Evolutionary conservation across 92 coral and sea anemone genomes (phyloP), one percentile per base, ranked within the genome.

Genomic region (Zoanthus sociatus): DNA sequence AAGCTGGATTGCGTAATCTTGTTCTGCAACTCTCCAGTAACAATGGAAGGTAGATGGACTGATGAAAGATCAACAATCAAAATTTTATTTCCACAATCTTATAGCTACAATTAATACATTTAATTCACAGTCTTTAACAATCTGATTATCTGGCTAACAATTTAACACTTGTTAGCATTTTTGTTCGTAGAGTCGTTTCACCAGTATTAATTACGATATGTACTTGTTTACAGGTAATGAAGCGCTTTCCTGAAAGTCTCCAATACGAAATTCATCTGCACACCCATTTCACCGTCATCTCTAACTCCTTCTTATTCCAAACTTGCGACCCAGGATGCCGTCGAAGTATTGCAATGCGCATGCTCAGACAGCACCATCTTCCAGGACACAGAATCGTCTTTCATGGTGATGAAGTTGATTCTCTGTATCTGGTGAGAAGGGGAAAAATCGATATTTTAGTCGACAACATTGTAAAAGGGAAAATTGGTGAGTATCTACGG

Each of bases 231-330:
- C 79, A 96, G 99, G 99, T 97, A 13, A 88, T 97, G 71, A 90
- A 94, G 69, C 94, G 89, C 88, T 97, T 97, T 78, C 99, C 99
- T 21, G 95, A 97, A 77, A 95, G 95, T 16, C 98, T 97, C 12
- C 99, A 97, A 84, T 95, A 97, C 87, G 99, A 97, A 84, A 92
- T 97, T 18, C 98, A 92, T 20, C 95, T 95, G 17, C 98, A 97
- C 69, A 92, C 93, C 91, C 99, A 97, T 84, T 92, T 95, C 32
- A 97, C 96, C 10, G 98, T 97, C 21, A 83, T 97, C 51, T 93
- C 98, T 8, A 79, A 97, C 73, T 97, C 98, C 11, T 95, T 93
- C 88, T 86, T 97, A 3, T 97, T 97, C 75, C 89, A 78, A 51
- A 82, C 76, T 21, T 89, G 94, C 31, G 95, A 92, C 46, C 92